These are phyloP conservation scores for Drosophila obscura DNA, from an alignment of 1,140 invertebrate genomes.

Conservation along the genomic window DNA sequence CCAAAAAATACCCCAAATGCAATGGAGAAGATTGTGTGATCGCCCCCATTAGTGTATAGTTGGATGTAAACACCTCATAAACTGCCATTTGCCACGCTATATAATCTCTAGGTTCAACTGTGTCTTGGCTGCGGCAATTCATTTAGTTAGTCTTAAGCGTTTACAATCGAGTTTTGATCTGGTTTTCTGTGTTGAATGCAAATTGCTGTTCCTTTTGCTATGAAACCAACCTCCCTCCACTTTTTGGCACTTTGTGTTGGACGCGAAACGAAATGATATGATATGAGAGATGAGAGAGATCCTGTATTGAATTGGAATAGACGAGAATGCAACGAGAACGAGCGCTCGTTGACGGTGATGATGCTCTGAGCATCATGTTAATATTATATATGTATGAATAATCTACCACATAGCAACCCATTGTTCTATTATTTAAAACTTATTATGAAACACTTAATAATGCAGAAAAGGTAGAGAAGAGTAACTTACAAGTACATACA, in stretches of 20 bases:
- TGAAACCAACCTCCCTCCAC: conserved; percentile 56
- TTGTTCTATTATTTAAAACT: conserved; percentile 52
- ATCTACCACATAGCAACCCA: conserved; percentile 53
- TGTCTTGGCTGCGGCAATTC: conserved; percentile 64
- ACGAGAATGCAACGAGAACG: too few relatives aligned
- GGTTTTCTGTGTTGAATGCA: conserved; percentile 55
- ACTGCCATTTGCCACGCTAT: conserved; percentile 76
- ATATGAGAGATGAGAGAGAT: conserved; percentile 17
- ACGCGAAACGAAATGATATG: conserved; percentile 30
- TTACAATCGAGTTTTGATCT: conserved; percentile 70
- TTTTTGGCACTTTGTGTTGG: conserved; percentile 78
- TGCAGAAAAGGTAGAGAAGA: background rate
- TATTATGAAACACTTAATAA: conserved; percentile 48
- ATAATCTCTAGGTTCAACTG: conserved; percentile 58
- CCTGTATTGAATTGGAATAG: conserved; percentile 14
- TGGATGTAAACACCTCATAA: conserved; percentile 59
- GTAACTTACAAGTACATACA: too few relatives aligned
- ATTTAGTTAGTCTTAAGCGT: conserved; percentile 76
- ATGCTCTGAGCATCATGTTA: conserved; percentile 76
- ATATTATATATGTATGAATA: conserved; percentile 54
- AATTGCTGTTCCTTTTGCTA: conserved; percentile 81
- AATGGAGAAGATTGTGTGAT: conserved; percentile 11
- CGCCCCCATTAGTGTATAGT: conserved; percentile 36
- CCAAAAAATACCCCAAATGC: too few relatives aligned
- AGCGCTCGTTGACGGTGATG: conserved; percentile 34